Base-by-base conservation (phyloP, 2,113 vertebrate genomes). In the Lophochroa leadbeateri region DNA sequence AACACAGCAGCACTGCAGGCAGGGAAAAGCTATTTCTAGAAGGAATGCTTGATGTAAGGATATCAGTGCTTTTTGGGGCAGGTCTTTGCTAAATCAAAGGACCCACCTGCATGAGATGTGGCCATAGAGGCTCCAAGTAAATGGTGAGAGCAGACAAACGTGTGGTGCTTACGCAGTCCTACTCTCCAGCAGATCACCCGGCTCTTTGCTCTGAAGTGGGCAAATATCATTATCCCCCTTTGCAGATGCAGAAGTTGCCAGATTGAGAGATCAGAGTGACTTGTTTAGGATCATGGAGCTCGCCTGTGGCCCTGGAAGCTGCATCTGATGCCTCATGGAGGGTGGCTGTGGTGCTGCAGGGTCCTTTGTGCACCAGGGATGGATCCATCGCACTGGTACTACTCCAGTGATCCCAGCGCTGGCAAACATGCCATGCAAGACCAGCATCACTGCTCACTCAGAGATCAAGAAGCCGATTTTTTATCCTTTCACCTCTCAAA, bases 101-200 rank as follows among this genome's bases (percentile, higher is more conserved):
- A 60, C 31, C 23, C 27, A 43, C 35, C n/a, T 65, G 63, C 25
- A 33, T 0, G 6, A n/a, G 63, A 37, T 1, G 7, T 2, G 6
- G 63, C 53, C 53, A 8, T 3, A 15, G 78, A 79, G 43, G 15
- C 61, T 58, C 37, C 53, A 39, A 28, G 33, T 11, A 11, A 44
- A 9, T 3, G 41, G 67, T 31, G 60, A 44, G 0, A 57, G 43
- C 28, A 74, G 78, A 39, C 27, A 82, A 57, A 35, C 0, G 3
- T 6, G 37, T 24, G 20, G 17, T 10, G 12, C 65, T 41, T 7
- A 23, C 0, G 0, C 23, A 33, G 41, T 29, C 37, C n/a, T 0
- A 2, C 27, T 49, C 39, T 6, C n/a, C 21, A 1, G 28, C 43
- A 53, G 31, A 49, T 39, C 8, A 3, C 52, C 14, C 0, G 0